Evolutionary conservation across 2,113 vertebrate species (phyloP), one percentile per base, ranked within the genome.

Genomic region (Eubucco bourcierii): DNA sequence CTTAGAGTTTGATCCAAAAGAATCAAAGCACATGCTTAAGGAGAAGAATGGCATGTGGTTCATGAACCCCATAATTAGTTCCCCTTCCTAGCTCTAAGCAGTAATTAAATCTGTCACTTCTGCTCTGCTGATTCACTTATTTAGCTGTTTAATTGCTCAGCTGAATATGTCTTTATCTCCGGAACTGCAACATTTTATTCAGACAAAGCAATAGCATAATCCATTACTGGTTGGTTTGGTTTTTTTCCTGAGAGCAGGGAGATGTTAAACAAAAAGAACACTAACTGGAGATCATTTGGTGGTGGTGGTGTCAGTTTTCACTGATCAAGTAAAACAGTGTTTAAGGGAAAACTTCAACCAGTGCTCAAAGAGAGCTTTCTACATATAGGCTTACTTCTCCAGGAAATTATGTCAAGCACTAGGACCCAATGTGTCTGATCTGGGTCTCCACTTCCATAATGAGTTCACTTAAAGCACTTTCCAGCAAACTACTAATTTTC

Each of bases 91-190:
- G 90, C 98, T 97, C 94, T 98, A 98, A 98, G 98, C 98, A 98
- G 96, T 98, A 98, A 98, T 99, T 98, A 98, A 98, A 98, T 98
- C 98, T 98, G 98, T 98, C 97, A 98, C 98, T 99, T 99, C 98
- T 98, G 98, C 98, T 98, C 97, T 97, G 97, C 97, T 98, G 98
- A 98, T 98, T 98, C 97, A 98, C 98, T 98, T 98, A 98, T 98
- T 98, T 98, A 98, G 98, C 97, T 97, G 97, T 97, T 98, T 98
- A 97, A 97, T 98, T 97, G 97, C 98, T 97, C 96, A 96, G 97
- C 97, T 97, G 97, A 98, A 98, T 97, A 97, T 74, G 90, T 98
- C 97, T 98, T 97, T 98, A 97, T 97, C 97, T 97, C 97, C 95
- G 96, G 98, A 98, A 98, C 94, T 95, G 96, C 94, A 97, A 98